Percentiles rank a stretch among this genome's conserved stretches.
Evolutionary conservation across 92 coral and sea anemone species (phyloP).

Genomic region (Palythoa heliodiscus): DNA sequence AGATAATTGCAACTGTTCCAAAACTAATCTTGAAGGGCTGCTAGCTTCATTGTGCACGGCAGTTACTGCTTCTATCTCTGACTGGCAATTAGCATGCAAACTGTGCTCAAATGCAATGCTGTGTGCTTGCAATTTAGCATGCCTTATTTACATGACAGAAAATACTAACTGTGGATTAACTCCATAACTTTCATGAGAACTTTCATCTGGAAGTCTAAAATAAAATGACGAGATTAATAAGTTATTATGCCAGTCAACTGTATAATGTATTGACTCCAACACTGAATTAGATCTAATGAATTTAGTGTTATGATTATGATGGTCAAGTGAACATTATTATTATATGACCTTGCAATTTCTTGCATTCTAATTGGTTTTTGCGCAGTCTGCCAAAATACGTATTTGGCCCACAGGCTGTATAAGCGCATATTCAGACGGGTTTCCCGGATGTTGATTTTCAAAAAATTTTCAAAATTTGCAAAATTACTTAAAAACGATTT

Average conservation of each 20-base stretch:
- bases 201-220: slow-evolving; percentile 73
- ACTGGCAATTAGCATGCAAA: neutral
- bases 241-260: slow-evolving; percentile 13
- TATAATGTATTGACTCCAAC: slow-evolving; percentile 5
- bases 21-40: no score
- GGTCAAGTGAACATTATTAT: neutral
- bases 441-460: no score
- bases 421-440: no score
- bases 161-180: slow-evolving; percentile 86
- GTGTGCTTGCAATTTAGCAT: slow-evolving; percentile 6
- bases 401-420: no score
- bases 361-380: no score
- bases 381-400: no score
- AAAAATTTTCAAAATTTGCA: no score
- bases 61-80: neutral
- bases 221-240: slow-evolving; percentile 46
- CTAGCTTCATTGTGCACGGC: neutral
- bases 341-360: no score
- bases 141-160: slow-evolving; percentile 23
- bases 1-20: no score
- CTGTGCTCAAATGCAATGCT: slow-evolving; percentile 2
- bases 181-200: slow-evolving; percentile 62
- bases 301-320: neutral
- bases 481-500: no score
- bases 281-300: neutral